Evolutionary conservation across 2,113 vertebrate genomes (phyloP).

Genomic region (Agapornis roseicollis): DNA sequence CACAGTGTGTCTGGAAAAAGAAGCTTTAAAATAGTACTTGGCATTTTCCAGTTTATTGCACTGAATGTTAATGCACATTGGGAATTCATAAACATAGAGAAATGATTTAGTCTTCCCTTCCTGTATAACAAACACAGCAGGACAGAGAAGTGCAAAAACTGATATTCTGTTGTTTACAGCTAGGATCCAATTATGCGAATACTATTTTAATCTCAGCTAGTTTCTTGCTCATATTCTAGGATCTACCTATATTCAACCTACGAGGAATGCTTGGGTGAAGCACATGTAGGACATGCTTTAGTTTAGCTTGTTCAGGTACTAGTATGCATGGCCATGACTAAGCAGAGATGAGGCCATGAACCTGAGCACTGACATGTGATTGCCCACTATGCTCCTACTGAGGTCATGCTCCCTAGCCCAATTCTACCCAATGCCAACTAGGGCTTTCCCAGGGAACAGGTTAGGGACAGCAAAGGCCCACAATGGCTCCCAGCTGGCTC

Average conservation of each 20-base stretch:
- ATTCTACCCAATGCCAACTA: background rate
- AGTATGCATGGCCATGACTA: fast-evolving
- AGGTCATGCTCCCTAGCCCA: fast-evolving
- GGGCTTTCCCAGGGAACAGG: fast-evolving
- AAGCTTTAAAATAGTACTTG: constrained; percentile 56
- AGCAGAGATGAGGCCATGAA: background rate
- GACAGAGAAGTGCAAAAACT: constrained; percentile 10
- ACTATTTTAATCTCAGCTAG: background rate
- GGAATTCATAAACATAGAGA: constrained; percentile 60
- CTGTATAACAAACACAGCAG: constrained; percentile 25
- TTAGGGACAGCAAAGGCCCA: background rate
- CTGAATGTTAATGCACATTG: constrained; percentile 46
- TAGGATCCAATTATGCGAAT: background rate
- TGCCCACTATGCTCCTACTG: background rate
- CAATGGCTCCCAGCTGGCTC: fast-evolving
- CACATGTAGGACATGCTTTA: background rate
- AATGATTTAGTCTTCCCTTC: constrained; percentile 44
- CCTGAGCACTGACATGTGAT: fast-evolving
- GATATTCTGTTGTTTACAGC: background rate
- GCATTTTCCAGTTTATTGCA: constrained; percentile 53
- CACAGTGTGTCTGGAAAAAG: constrained; percentile 2
- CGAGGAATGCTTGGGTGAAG: background rate
- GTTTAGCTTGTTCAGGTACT: background rate
- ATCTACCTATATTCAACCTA: background rate
- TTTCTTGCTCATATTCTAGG: background rate